These are phyloP conservation scores for Dufourea novaeangliae DNA, from an alignment of 1,140 invertebrate species.

Conservation along the genomic window DNA sequence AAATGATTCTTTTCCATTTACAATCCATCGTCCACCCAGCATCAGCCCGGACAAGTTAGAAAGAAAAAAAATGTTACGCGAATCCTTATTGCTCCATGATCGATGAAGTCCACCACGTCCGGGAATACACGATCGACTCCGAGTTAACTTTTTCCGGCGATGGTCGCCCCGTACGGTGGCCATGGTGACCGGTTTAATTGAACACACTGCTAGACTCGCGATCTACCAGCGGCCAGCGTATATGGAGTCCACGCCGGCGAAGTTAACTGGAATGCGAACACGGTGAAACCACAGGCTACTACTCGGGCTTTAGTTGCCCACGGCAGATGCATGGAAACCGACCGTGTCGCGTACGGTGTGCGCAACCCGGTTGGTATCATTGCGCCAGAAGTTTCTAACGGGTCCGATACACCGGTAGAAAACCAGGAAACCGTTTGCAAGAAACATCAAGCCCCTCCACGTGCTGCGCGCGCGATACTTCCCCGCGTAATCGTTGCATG, in stretches of 20 bases:
- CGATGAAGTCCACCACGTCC: conserved; percentile 21
- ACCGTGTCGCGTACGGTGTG: not conserved
- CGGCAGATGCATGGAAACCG: conserved; percentile 5
- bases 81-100: not conserved
- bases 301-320: not conserved
- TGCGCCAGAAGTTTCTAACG: not conserved
- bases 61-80: not conserved
- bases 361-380: not conserved
- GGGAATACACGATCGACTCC: not conserved
- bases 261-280: conserved; percentile 42
- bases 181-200: conserved; percentile 28
- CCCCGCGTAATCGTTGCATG: too few species aligned
- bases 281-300: conserved; percentile 33
- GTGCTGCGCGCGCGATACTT: not conserved
- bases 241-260: conserved; percentile 11
- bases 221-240: not conserved
- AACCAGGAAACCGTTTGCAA: conserved; percentile 6
- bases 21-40: too few species aligned
- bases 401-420: conserved; percentile 1
- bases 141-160: conserved; percentile 3
- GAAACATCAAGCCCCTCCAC: conserved; percentile 3
- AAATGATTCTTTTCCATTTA: too few species aligned
- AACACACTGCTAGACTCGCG: not conserved
- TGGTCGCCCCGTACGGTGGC: not conserved
- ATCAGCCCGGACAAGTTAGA: not conserved